Conservation (phyloP, 2,113 vertebrate genomes). For the Mesitornis unicolor region DNA sequence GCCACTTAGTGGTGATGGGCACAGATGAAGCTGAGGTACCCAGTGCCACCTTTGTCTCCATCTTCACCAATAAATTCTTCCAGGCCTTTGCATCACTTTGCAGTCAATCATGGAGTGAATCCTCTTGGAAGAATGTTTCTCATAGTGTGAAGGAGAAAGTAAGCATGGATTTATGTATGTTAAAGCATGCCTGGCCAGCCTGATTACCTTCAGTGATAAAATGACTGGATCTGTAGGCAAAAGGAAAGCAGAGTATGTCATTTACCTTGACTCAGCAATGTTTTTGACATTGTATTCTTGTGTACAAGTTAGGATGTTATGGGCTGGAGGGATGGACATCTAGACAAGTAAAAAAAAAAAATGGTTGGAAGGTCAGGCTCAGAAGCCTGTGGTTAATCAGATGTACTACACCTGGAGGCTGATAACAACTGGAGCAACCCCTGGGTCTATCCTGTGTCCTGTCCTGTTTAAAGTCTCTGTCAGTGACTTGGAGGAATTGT, state of each 20-base stretch:
- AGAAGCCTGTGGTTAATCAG: not conserved
- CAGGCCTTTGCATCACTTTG: not conserved
- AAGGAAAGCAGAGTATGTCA: not conserved
- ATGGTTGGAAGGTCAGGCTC: not conserved
- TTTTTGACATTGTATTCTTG: not conserved
- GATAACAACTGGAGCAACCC: not conserved
- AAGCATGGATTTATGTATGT: not conserved
- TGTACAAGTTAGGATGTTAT: not conserved
- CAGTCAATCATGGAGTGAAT: not conserved
- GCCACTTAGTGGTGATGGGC: not conserved
- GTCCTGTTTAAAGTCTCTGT: not conserved
- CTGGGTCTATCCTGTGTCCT: not conserved
- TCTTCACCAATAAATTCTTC: not conserved
- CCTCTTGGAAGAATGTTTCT: not conserved
- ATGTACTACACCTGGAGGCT: not conserved
- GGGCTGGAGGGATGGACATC: not conserved
- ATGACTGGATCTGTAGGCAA: not conserved
- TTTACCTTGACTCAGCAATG: not conserved
- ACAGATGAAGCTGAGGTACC: not conserved
- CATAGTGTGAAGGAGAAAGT: not conserved
- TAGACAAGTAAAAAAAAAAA: not conserved
- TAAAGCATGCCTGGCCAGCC: not conserved
- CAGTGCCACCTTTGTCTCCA: not conserved
- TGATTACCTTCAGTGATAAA: not conserved
- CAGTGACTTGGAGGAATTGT: not conserved